phyloP scores from a whole-genome alignment of 2,113 vertebrate species.

The Apodemus speciosus region DNA sequence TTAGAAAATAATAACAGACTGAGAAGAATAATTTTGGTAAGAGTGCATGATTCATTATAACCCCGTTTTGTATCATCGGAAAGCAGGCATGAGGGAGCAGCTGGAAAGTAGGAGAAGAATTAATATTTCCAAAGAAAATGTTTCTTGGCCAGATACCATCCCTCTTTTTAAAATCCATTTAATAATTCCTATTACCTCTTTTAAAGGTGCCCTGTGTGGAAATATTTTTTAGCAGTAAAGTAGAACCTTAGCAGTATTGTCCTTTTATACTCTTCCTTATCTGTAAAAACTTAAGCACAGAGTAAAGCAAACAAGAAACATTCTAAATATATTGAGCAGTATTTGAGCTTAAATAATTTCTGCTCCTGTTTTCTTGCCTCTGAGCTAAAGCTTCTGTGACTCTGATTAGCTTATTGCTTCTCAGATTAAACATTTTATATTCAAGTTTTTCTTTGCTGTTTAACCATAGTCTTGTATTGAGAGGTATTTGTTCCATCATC shows the following conservation, averaged over 20 bases:
- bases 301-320: slow-evolving; percentile 52
- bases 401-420: slow-evolving; percentile 43
- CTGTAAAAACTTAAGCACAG: slow-evolving; percentile 43
- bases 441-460: slow-evolving; percentile 15
- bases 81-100: slow-evolving; percentile 48
- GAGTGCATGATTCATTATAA: slow-evolving; percentile 14
- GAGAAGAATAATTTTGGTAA: slow-evolving; percentile 51
- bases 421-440: neutral
- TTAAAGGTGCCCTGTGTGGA: slow-evolving; percentile 33
- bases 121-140: slow-evolving; percentile 62
- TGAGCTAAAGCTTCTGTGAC: neutral
- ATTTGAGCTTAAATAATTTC: slow-evolving; percentile 55
- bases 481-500: neutral
- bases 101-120: slow-evolving; percentile 57
- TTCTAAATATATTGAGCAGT: slow-evolving; percentile 34
- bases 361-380: slow-evolving; percentile 39
- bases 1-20: slow-evolving; percentile 50
- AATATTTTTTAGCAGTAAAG: slow-evolving; percentile 28
- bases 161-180: slow-evolving; percentile 23
- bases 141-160: slow-evolving; percentile 54
- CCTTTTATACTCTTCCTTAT: slow-evolving; percentile 32
- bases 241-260: slow-evolving; percentile 37
- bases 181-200: slow-evolving; percentile 58
- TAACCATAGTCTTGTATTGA: slow-evolving; percentile 5
- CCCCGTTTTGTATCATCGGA: slow-evolving; percentile 37